Percentiles rank a stretch among this genome's conserved stretches.
Evolutionary conservation across 35 echinoderm and acorn worm genomes (phyloP).

Genomic region (Eucidaris tribuloides): DNA sequence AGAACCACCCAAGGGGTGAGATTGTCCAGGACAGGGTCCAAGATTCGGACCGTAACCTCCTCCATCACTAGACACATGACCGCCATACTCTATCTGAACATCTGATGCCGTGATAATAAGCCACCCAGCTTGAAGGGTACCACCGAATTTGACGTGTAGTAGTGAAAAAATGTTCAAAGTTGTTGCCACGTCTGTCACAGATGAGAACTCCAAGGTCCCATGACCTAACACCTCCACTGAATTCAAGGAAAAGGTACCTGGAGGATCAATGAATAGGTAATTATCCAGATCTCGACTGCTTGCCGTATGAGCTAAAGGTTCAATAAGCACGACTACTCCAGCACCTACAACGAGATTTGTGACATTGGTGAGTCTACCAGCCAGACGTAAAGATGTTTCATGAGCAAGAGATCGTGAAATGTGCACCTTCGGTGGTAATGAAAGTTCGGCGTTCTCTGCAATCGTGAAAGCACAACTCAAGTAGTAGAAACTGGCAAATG

Average conservation of each 20-base stretch:
- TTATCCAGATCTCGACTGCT: background rate
- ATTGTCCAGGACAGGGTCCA: conserved; percentile 54
- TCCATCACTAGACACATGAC: conserved; percentile 43
- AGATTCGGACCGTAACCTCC: conserved; percentile 24
- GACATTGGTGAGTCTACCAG: conserved; percentile 52
- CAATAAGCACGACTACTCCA: conserved; percentile 18
- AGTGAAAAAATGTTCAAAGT: conserved; percentile 28
- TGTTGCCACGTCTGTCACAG: background rate
- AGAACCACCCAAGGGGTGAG: conserved; percentile 29
- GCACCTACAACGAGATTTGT: conserved; percentile 52
- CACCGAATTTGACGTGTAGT: conserved; percentile 54
- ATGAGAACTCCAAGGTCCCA: conserved; percentile 34
- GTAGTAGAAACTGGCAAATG: conserved; percentile 35
- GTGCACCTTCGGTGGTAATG: conserved; percentile 58
- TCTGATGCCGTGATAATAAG: conserved; percentile 24
- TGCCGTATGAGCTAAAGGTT: conserved; percentile 52
- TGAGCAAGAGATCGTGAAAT: conserved; percentile 5
- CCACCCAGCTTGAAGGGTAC: conserved; percentile 20
- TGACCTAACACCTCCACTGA: conserved; percentile 47
- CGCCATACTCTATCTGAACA: conserved; percentile 68
- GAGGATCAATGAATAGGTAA: conserved; percentile 39
- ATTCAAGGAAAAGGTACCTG: conserved; percentile 61
- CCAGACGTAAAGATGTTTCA: conserved; percentile 34
- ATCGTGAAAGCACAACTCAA: conserved; percentile 62
- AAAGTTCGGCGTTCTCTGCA: conserved; percentile 54